phyloP scores from a whole-genome alignment of 2,797 vertebrate genomes.

The Hyperoplus immaculatus region DNA sequence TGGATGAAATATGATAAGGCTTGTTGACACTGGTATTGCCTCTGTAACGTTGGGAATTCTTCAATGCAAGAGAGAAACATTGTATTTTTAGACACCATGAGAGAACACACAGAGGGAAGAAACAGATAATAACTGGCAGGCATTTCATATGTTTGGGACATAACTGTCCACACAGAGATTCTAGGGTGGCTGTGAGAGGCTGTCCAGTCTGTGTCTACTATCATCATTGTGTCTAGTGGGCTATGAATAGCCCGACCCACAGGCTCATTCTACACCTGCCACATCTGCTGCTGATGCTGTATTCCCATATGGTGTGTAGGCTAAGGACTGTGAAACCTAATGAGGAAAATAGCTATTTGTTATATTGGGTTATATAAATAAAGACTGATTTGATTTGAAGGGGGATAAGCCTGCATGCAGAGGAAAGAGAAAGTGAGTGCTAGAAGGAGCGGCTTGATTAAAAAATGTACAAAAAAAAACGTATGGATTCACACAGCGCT shows the following conservation, averaged over 20 bases:
- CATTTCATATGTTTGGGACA: conserved; percentile 62
- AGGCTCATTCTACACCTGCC: conserved; percentile 57
- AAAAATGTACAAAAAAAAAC: conserved; percentile 9
- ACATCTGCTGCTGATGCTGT: conserved; percentile 36
- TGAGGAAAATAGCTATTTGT: too few species aligned
- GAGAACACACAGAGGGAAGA: conserved; percentile 18
- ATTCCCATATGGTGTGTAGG: not conserved
- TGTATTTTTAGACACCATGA: conserved; percentile 40
- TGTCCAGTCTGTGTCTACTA: conserved; percentile 47
- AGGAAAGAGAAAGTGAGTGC: not conserved
- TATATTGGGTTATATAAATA: too few species aligned
- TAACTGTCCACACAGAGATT: conserved; percentile 60
- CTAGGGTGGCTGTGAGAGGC: conserved; percentile 59
- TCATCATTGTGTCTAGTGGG: conserved; percentile 51
- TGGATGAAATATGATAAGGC: conserved; percentile 3
- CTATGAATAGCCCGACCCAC: conserved; percentile 68
- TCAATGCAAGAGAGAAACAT: not conserved
- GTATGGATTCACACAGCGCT: conserved; percentile 3
- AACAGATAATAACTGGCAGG: conserved; percentile 52
- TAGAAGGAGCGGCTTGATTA: conserved; percentile 19
- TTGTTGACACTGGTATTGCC: not conserved
- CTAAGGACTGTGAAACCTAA: too few species aligned
- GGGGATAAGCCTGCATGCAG: conserved; percentile 11
- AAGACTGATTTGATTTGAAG: not conserved
- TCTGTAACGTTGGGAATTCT: not conserved